These are phyloP conservation scores for Drosophila triauraria DNA, from an alignment of 1,140 invertebrate species.

Conservation along the genomic window DNA sequence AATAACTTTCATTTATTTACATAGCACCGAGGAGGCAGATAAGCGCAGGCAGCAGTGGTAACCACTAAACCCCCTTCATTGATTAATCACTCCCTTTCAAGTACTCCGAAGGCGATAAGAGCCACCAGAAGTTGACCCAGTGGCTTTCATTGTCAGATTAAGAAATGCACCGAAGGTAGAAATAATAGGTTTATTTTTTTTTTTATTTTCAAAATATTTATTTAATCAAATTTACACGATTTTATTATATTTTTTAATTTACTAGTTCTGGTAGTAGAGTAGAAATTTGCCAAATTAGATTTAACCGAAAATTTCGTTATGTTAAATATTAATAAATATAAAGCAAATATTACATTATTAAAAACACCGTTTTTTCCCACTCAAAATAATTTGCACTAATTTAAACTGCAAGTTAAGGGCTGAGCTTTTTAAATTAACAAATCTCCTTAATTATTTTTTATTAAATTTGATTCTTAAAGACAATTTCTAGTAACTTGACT, in stretches of 20 bases:
- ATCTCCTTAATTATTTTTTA: background rate
- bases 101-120: conserved; percentile 9
- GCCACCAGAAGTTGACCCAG: conserved; percentile 16
- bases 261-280: no score
- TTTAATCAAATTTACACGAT: no score
- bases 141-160: conserved; percentile 22
- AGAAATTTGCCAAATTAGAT: no score
- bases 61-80: conserved; percentile 11
- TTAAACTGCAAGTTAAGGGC: background rate
- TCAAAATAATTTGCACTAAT: background rate
- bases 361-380: no score
- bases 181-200: background rate
- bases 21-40: conserved; percentile 13
- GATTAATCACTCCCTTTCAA: conserved; percentile 2
- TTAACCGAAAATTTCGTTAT: no score
- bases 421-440: background rate
- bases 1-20: conserved; percentile 51
- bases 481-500: background rate
- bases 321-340: no score
- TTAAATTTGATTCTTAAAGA: background rate
- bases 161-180: background rate
- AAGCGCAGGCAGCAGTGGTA: conserved; percentile 6
- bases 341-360: no score
- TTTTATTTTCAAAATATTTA: no score
- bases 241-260: no score